Evolutionary conservation across 2,113 vertebrate genomes (phyloP).

Genomic region (Irena cyanogastra): DNA sequence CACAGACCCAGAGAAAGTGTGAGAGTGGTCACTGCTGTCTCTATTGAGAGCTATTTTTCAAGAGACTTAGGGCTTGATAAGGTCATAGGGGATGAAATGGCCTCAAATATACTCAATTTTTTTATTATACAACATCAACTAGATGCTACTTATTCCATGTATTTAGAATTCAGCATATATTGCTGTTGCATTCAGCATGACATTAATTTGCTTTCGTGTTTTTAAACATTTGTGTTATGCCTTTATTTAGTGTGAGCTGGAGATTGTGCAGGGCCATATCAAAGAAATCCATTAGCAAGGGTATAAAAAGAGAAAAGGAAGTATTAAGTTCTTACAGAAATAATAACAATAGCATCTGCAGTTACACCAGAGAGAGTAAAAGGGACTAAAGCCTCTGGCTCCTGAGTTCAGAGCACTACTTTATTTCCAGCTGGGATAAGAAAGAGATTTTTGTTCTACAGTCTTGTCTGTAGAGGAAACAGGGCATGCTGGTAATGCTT

Average conservation of each 20-base stretch:
- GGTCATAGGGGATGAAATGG: background rate
- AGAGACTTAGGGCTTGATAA: background rate
- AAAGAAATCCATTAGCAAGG: background rate
- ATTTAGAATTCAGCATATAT: background rate
- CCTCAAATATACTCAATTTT: background rate
- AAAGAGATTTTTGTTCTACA: background rate
- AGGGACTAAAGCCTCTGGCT: background rate
- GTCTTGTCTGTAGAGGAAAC: background rate
- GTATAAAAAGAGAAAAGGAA: background rate
- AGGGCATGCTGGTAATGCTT: background rate
- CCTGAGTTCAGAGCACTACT: background rate
- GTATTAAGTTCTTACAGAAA: conserved; percentile 21
- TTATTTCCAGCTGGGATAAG: conserved; percentile 10
- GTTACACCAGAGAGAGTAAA: background rate
- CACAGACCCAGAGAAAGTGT: background rate
- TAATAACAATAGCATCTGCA: background rate
- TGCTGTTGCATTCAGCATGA: background rate
- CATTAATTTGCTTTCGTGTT: background rate
- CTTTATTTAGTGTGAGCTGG: background rate
- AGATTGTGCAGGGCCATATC: background rate
- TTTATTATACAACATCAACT: background rate
- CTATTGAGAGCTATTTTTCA: background rate
- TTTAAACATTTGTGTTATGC: background rate
- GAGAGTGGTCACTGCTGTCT: background rate
- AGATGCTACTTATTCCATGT: background rate